Conservation (phyloP, 2,113 vertebrate species). For the Tretioscincus oriximinensis region DNA sequence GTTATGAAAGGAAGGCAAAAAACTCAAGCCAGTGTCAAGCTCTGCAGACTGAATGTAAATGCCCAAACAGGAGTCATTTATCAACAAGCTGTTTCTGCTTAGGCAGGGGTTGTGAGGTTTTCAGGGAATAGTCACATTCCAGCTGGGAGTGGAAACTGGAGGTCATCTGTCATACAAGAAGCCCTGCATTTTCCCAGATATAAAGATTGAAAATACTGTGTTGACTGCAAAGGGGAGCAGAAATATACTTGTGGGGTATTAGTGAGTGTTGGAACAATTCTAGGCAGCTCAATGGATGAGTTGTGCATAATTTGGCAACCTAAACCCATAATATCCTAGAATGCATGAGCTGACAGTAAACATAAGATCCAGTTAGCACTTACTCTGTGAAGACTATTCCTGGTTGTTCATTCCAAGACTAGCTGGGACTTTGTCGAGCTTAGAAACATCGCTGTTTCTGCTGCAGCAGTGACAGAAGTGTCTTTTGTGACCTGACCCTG, state of each 20-base stretch:
- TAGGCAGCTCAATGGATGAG: background rate
- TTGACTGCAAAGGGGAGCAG: no score
- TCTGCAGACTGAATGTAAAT: background rate
- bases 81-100: background rate
- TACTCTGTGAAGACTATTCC: no score
- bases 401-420: no score
- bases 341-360: background rate
- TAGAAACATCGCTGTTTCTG: no score
- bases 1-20: background rate
- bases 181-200: conserved; percentile 3
- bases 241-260: background rate
- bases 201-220: background rate
- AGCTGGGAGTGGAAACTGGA: conserved; percentile 3
- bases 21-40: conserved; percentile 16
- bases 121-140: conserved; percentile 39
- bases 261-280: background rate
- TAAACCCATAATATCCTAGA: background rate
- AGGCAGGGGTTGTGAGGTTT: conserved; percentile 37
- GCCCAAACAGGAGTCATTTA: background rate
- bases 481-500: no score
- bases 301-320: background rate
- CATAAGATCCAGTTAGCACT: background rate
- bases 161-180: background rate
- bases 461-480: no score
- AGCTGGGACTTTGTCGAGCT: no score